Evolutionary conservation across 2,113 vertebrate species (phyloP), one percentile per base, ranked within the genome.

Genomic region (Ochotona curzoniae): DNA sequence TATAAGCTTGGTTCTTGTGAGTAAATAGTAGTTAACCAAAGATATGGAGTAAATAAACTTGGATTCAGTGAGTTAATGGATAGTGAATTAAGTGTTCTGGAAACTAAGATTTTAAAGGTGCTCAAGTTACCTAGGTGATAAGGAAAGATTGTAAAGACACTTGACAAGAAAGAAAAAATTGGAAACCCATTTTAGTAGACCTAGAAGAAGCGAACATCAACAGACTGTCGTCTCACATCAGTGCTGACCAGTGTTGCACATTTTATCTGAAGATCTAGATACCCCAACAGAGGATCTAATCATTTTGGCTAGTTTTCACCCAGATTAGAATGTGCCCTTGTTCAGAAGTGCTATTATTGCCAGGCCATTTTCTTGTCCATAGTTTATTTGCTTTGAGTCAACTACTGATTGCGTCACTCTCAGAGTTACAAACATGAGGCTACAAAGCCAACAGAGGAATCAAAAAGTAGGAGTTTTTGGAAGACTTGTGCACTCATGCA

Each of bases 1-100:
- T 71, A 73, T 49, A 26, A 87, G 25, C 61, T 91, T 71, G 93
- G 69, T 71, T 93, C 89, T 87, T 89, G 57, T 38, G 70, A 88
- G 61, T 79, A 84, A 86, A 64, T 94, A 93, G 90, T 12, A 92
- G 75, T 47, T 93, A 51, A 83, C 70, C 74, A 92, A 93, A 75
- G 28, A 71, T 75, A 23, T 14, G 21, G 73, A 95, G 79, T 61
- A 95, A 97, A 87, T 38, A 93, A 92, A 70, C 6, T 26, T 57
- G 61, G 18, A 3, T 51, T 79, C 8, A 51, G 57, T 69, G 28
- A 85, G 15, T 32, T 51, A 80, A 11, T 32, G 17, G 44, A 26
- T 71, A 54, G 26, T 38, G 26, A 15, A 2, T 0, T 47, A 30
- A 30, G 35, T 64, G 13, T 20, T 75, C 71, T 61, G 60, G 44